Conservation (phyloP, 2,113 vertebrate species). For the Corythoichthys haematopterus region DNA sequence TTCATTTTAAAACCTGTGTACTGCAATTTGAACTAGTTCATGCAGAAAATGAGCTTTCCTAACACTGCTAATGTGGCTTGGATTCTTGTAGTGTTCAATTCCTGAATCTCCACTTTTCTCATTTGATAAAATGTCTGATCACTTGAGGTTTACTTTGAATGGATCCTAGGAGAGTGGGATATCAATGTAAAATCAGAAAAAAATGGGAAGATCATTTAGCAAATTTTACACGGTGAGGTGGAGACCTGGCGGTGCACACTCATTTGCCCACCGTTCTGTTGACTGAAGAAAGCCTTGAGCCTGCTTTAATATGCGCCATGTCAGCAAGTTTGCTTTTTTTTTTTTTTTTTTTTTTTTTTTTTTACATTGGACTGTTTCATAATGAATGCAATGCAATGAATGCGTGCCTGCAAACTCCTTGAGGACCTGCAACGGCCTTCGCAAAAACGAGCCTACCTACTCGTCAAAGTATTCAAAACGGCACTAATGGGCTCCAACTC, state of each 20-base stretch:
- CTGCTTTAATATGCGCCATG: neutral
- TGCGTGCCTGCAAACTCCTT: neutral
- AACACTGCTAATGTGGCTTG: neutral
- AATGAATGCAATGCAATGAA: neutral
- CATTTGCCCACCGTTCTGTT: neutral
- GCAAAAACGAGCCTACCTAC: neutral
- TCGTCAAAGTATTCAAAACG: neutral
- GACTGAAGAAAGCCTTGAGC: neutral
- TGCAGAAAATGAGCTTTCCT: too few species aligned
- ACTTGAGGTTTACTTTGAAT: neutral
- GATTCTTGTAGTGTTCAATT: neutral
- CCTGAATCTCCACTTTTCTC: neutral
- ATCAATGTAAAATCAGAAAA: neutral
- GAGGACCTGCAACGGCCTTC: neutral
- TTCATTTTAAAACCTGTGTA: too few species aligned
- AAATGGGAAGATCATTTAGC: neutral
- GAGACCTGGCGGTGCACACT: neutral
- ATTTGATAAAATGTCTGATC: neutral
- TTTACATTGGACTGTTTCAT: neutral
- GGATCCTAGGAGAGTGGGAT: neutral
- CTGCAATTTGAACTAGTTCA: too few species aligned
- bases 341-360: neutral
- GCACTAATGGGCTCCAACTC: neutral
- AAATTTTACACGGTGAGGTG: neutral
- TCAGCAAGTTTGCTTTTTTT: neutral